These are phyloP conservation scores for Trissolcus japonicus DNA, from an alignment of 2,888 invertebrate genomes.

Conservation along the genomic window DNA sequence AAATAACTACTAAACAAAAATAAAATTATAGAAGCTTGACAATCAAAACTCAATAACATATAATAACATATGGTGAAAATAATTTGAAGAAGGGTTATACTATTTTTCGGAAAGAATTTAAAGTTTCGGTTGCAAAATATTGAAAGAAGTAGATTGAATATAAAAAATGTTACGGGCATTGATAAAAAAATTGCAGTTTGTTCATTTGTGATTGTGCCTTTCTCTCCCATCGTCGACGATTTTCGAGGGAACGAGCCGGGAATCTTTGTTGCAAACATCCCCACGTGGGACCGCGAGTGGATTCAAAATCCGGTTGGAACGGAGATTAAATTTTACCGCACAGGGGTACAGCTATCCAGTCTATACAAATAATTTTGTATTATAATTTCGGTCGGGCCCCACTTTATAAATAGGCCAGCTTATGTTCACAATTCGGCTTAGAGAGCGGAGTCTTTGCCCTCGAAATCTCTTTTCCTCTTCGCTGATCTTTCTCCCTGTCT, in stretches of 20 bases:
- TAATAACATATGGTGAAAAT: too few relatives aligned
- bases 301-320: slow-evolving; percentile 58
- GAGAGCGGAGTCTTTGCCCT: slow-evolving; percentile 46
- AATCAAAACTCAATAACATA: too few relatives aligned
- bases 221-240: slow-evolving; percentile 14
- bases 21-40: too few relatives aligned
- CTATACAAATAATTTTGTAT: slow-evolving; percentile 61
- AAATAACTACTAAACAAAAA: too few relatives aligned
- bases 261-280: slow-evolving; percentile 40
- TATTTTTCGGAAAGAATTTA: too few relatives aligned
- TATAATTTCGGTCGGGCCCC: slow-evolving; percentile 64
- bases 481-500: slow-evolving; percentile 32
- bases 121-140: neutral
- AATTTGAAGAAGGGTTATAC: too few relatives aligned
- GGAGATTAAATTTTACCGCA: slow-evolving; percentile 60
- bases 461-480: slow-evolving; percentile 38
- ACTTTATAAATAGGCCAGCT: slow-evolving; percentile 69
- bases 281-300: slow-evolving; percentile 57
- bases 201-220: slow-evolving; percentile 6
- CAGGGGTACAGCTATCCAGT: slow-evolving; percentile 57
- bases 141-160: too few relatives aligned
- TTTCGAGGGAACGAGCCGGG: slow-evolving; percentile 28
- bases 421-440: slow-evolving; percentile 61
- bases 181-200: slow-evolving; percentile 8
- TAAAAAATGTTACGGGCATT: neutral